A percentile compares a stretch with the other conserved stretches of the same genome.
phyloP scores from a whole-genome alignment of 2,888 invertebrate species.

The Caenorhabditis sp. region DNA sequence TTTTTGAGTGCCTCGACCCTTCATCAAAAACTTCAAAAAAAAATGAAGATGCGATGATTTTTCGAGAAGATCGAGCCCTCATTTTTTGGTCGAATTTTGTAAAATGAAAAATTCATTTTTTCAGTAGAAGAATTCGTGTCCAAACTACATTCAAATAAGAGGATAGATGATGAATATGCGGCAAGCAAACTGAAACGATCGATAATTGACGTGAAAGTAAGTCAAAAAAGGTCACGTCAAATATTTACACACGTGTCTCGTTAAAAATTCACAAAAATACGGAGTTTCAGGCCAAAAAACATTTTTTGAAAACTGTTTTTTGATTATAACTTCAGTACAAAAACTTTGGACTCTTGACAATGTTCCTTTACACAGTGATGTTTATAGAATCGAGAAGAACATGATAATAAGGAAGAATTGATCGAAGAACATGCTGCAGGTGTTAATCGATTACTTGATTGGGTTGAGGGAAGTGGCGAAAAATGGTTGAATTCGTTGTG shows the following conservation, averaged over 20 bases:
- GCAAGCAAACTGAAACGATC: slow-evolving; percentile 29
- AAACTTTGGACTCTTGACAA: too few species aligned
- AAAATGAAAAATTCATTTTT: slow-evolving; percentile 6
- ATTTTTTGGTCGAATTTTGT: not conserved
- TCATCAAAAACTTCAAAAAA: too few species aligned
- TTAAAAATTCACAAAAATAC: too few species aligned
- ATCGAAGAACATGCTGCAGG: slow-evolving; percentile 55
- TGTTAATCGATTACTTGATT: slow-evolving; percentile 54
- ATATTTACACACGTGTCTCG: too few species aligned
- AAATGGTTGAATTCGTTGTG: slow-evolving; percentile 79
- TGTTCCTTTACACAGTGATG: too few species aligned
- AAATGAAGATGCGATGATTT: too few species aligned
- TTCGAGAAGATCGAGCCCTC: not conserved
- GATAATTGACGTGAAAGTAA: slow-evolving; percentile 30
- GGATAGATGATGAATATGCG: slow-evolving; percentile 38
- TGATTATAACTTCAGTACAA: too few species aligned
- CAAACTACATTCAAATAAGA: slow-evolving; percentile 20
- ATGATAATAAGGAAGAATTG: slow-evolving; percentile 43
- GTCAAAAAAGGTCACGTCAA: too few species aligned
- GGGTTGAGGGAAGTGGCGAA: slow-evolving; percentile 78
- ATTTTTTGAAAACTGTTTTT: too few species aligned
- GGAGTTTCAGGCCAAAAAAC: too few species aligned
- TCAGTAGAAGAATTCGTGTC: slow-evolving; percentile 34
- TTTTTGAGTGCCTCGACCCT: too few species aligned
- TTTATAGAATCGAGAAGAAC: slow-evolving; percentile 26